A percentile compares a stretch with the other conserved stretches of the same genome.
Conservation (phyloP, 2,888 invertebrate genomes). For the Nemotelus nigrinus region DNA sequence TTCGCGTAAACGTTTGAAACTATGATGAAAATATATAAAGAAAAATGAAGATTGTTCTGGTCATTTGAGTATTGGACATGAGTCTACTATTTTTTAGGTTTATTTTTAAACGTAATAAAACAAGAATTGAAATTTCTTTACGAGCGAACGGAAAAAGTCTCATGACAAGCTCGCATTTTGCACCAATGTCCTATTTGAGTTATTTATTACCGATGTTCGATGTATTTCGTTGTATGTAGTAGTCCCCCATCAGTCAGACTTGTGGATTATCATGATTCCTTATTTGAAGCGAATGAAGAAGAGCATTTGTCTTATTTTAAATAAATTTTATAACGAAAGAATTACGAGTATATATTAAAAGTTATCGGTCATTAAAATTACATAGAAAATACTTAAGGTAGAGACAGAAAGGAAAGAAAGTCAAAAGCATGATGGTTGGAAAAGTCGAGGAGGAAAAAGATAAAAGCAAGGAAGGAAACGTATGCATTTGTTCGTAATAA, state of each 20-base stretch:
- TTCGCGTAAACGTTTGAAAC: neutral
- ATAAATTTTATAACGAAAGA: slow-evolving; percentile 9
- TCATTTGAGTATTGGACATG: slow-evolving; percentile 31
- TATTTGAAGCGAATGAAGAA: neutral
- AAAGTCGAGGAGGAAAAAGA: slow-evolving; percentile 15
- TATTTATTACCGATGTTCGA: slow-evolving; percentile 37
- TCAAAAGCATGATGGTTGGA: slow-evolving; percentile 36
- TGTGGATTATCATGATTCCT: slow-evolving; percentile 34
- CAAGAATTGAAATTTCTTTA: slow-evolving; percentile 14
- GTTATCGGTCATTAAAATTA: slow-evolving; percentile 43
- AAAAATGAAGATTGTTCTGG: slow-evolving; percentile 19
- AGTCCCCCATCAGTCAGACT: no score
- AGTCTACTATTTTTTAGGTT: slow-evolving; percentile 13
- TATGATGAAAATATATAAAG: neutral
- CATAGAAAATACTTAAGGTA: slow-evolving; percentile 49
- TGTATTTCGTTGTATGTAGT: slow-evolving; percentile 33
- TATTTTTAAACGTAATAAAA: slow-evolving; percentile 4
- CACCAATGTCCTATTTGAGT: slow-evolving; percentile 28
- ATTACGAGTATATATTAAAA: slow-evolving; percentile 38
- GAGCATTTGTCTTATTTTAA: slow-evolving; percentile 12
- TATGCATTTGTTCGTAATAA: slow-evolving; percentile 50
- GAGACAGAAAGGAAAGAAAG: slow-evolving; percentile 39
- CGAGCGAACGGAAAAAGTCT: slow-evolving; percentile 17
- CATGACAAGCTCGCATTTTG: slow-evolving; percentile 21
- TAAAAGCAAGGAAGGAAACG: slow-evolving; percentile 31